These are phyloP conservation scores for Rhingia rostrata DNA, from an alignment of 2,888 invertebrate genomes.

Conservation along the genomic window DNA sequence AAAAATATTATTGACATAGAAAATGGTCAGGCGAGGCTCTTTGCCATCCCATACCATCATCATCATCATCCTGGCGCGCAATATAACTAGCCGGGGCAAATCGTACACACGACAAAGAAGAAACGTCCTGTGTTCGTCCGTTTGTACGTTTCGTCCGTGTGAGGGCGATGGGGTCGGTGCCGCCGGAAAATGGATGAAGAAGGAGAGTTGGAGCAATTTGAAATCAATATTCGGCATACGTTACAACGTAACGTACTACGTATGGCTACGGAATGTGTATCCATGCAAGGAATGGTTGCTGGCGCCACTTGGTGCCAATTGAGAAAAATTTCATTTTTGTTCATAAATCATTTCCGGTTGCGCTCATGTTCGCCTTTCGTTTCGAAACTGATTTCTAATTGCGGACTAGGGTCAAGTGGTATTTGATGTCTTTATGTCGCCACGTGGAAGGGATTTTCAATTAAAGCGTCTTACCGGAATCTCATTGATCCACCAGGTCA, in stretches of 20 bases:
- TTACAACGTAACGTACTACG: slow-evolving; percentile 46
- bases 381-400: slow-evolving; percentile 62
- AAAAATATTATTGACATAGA: slow-evolving; percentile 72
- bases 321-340: slow-evolving; percentile 70
- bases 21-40: slow-evolving; percentile 56
- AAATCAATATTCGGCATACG: slow-evolving; percentile 73
- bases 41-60: slow-evolving; percentile 21
- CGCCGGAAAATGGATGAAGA: neutral
- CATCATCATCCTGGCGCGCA: slow-evolving; percentile 12
- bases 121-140: slow-evolving; percentile 34
- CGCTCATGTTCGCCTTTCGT: slow-evolving; percentile 57
- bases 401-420: slow-evolving; percentile 18
- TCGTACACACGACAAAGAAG: slow-evolving; percentile 52
- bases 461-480: slow-evolving; percentile 79
- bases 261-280: neutral
- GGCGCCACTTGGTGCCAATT: slow-evolving; percentile 66
- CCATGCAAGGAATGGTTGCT: slow-evolving; percentile 11
- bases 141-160: slow-evolving; percentile 10
- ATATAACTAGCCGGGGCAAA: slow-evolving; percentile 31
- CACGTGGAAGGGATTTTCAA: slow-evolving; percentile 42
- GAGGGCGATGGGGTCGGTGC: neutral
- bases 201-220: slow-evolving; percentile 49
- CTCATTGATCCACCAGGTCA: slow-evolving; percentile 85
- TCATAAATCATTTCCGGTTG: slow-evolving; percentile 74
- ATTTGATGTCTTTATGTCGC: slow-evolving; percentile 30